Base-by-base conservation (phyloP, 2,888 invertebrate species). In the Drosophila barbarae region DNA sequence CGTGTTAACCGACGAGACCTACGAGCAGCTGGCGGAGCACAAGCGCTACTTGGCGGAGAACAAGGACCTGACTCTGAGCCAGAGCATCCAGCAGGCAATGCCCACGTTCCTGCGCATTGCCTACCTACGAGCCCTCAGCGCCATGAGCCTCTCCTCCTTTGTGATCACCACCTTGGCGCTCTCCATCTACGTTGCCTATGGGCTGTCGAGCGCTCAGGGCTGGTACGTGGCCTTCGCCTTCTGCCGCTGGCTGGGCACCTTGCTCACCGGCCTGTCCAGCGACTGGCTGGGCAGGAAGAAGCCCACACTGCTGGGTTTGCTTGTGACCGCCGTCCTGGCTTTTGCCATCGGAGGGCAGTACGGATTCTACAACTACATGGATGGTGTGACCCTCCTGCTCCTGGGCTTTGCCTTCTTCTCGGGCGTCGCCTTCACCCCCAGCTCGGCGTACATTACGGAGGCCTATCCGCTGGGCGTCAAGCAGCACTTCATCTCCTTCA, bases 391-490 rank as follows among this genome's bases (percentile, higher is more conserved):
- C 6, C 3, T 12, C 5, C 26, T 87, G 7, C 2, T 87, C 2
- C 50, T 83, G 13, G 0, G 69, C 1, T 77, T 73, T 50, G 81
- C 84, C 52, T 0, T 87, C 1, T 83, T 82, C 53, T 74, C 82
- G 1, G 83, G 86, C 23, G 36, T 87, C n/a, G 82, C 86, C 9
- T 72, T 69, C 23, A 49, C 75, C 1, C 53, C 77, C 12, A 80
- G 81, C 9, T 79, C 86, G 0, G 69, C 72, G 0, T 87, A 86
- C 50, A 54, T 87, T 1, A 67, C 78, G 2, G 88, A 88, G 53
- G 87, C 85, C 2, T 88, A 80, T 65, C 88, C 88, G 1, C 52
- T 87, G 23, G 73, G 74, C 0, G 74, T 86, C 0, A 88, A 88
- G 51, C 82, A 84, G 2, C 87, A 71, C 42, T 87, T 76, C 13